Evolutionary conservation across 2,888 invertebrate genomes (phyloP).

Genomic region (Glyphotaelius pellucidus): DNA sequence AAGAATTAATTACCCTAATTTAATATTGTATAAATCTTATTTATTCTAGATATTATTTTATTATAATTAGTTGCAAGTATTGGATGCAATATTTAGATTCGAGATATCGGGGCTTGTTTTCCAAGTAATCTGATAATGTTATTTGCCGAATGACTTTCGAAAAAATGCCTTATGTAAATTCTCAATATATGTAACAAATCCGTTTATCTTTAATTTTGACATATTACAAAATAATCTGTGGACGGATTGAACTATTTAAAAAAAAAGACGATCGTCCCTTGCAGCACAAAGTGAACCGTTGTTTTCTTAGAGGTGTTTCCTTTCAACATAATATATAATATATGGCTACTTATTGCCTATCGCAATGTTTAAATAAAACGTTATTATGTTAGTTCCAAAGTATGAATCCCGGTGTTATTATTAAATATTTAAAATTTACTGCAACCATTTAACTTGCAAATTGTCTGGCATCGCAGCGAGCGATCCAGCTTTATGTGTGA

Average conservation of each 20-base stretch:
- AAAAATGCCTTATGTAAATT: neutral
- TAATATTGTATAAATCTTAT: neutral
- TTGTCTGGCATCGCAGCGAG: neutral
- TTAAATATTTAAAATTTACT: neutral
- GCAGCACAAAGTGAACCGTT: neutral
- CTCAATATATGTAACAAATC: neutral
- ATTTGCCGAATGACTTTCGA: neutral
- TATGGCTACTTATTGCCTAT: neutral
- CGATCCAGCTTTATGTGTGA: conserved; percentile 8
- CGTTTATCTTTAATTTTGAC: neutral
- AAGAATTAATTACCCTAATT: neutral
- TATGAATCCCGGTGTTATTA: neutral
- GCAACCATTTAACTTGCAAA: neutral
- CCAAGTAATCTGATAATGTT: neutral
- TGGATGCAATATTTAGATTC: neutral
- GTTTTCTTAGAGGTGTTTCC: neutral
- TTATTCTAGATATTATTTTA: neutral
- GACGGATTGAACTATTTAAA: neutral
- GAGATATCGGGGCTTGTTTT: neutral
- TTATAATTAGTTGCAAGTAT: neutral
- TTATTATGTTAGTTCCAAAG: neutral
- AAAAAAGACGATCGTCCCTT: neutral
- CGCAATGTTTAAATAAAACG: neutral
- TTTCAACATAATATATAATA: neutral
- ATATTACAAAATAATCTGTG: neutral